phyloP scores from a whole-genome alignment of 1,140 invertebrate species.

The Cryptotermes secundus region DNA sequence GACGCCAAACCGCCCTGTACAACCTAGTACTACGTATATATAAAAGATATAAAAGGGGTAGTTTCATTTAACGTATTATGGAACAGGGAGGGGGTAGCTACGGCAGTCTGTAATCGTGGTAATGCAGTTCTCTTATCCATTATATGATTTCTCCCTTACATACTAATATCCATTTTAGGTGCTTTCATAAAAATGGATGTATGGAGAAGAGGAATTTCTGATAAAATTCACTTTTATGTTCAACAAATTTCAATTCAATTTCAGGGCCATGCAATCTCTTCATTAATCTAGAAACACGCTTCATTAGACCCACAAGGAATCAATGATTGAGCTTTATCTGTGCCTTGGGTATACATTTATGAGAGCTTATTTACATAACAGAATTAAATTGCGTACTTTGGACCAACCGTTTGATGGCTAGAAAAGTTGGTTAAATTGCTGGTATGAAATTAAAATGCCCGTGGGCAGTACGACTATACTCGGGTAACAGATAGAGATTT shows the following conservation, averaged over 20 bases:
- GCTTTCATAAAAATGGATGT: constrained; percentile 4
- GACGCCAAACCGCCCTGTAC: background rate
- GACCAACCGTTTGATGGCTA: background rate
- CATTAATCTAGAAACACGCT: background rate
- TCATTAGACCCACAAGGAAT: background rate
- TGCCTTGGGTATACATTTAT: background rate
- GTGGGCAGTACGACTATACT: background rate
- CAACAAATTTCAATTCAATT: constrained; percentile 10
- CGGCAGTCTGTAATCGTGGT: background rate
- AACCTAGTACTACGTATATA: background rate
- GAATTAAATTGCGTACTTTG: background rate
- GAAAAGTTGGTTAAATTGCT: constrained; percentile 12
- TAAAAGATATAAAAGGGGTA: constrained; percentile 12
- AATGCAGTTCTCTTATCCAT: constrained; percentile 9
- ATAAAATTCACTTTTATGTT: background rate
- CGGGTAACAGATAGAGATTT: background rate
- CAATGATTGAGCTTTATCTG: background rate
- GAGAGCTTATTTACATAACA: constrained; percentile 13
- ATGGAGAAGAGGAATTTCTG: background rate
- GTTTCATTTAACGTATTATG: background rate
- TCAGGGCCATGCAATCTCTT: background rate
- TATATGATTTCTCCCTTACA: constrained; percentile 18
- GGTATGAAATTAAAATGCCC: background rate
- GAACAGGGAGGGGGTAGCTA: background rate
- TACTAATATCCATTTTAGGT: constrained; percentile 2